Evolutionary conservation across 2,113 vertebrate genomes (phyloP), one percentile per base, ranked within the genome.

Genomic region (Sapayoa aenigma): DNA sequence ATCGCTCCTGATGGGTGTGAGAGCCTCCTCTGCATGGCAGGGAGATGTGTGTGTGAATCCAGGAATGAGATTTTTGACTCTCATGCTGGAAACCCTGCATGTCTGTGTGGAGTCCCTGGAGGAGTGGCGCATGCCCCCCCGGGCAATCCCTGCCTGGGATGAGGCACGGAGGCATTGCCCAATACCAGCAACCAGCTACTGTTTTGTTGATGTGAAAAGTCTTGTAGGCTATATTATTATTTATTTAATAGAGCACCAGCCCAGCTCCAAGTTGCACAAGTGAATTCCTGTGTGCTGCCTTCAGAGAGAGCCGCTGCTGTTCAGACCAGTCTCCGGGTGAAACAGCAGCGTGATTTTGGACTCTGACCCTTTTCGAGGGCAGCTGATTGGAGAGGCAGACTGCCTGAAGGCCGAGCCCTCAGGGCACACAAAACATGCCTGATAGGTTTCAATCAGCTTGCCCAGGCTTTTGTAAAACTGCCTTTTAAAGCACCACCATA

Each of bases 111-210:
- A 13, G 53, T 74, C 30, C 31, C 46, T 31, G 68, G 35, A 25
- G 27, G 73, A 73, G 68, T 3, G 11, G 73, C 1, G 19, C 0
- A 0, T 33, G 74, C 66, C 82, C 37, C 90, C 68, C 2, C 1
- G 0, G 66, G 84, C 81, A 37, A 0, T 21, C 63, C 55, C 25
- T 14, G 55, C 53, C 37, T 6, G 3, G 78, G 63, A n/a, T 46
- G 87, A 66, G 87, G 23, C 58, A 33, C 0, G 2, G 14, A 66
- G 50, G 44, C 2, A 1, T 65, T 87, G 49, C 86, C 35, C 74
- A 86, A 68, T 12, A 21, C 75, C 78, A 69, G 63, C 76, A 85
- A 37, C 44, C 82, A 72, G 47, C 79, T 92, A 25, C 84, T 79
- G 47, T 66, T 80, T 15, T 5, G 6, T 62, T 93, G 84, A 27